Base-by-base conservation (phyloP, 2,888 invertebrate species). In the Heliothis peltigera region DNA sequence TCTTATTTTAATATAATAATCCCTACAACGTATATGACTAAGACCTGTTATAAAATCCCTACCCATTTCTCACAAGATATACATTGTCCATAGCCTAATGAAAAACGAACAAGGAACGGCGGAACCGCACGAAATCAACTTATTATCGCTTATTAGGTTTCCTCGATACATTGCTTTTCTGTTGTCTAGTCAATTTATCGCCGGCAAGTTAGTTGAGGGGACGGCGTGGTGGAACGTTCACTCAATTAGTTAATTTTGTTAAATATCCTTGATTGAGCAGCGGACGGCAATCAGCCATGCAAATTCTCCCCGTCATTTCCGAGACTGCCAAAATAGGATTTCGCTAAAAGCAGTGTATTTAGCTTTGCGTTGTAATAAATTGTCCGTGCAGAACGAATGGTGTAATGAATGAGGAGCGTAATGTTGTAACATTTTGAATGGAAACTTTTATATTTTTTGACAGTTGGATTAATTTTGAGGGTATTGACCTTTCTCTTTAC, bases 181-280 rank as follows among this genome's bases (percentile, higher is more conserved):
- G 89, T 91, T 89, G 89, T 90, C 85, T 84, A 87, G 83, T 86
- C 84, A 89, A 90, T 90, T 90, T 89, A 86, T 64, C 86, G 84
- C 78, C 77, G 78, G 70, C 80, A 83, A 83, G 82, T 80, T 81
- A 72, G 74, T 68, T 70, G 81, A 76, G 83, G 73, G 84, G 83
- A 83, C 81, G 73, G 58, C 19, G 65, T 66, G 84, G 84, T 84
- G 87, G 88, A 89, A 86, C 91, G 91, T 90, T 92, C 92, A 93
- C 92, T 93, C 94, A 93, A 94, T 94, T 94, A 94, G 92, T 92
- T 94, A 93, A 94, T 95, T 94, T 92, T 89, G 94, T 94, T 95
- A 94, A 95, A 93, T 92, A 93, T 91, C 93, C 94, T 92, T 94
- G 94, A 95, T 95, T 95, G 94, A 93, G 91, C 93, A 92, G 84